phyloP scores from a whole-genome alignment of 2,888 invertebrate genomes.

The Troglohyphantes excavatus region DNA sequence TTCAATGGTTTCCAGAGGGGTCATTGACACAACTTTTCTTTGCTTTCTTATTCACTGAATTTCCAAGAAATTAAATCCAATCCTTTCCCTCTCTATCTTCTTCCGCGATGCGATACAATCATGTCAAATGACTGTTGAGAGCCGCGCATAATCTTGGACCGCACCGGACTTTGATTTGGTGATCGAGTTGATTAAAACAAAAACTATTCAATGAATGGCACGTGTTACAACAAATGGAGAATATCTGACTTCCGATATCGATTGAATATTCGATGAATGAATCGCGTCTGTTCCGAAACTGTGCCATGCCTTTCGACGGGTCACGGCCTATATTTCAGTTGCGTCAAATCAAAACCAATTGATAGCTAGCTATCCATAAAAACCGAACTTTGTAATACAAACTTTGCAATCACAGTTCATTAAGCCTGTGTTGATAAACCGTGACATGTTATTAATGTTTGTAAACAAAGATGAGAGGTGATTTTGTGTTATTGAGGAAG shows the following conservation, averaged over 20 bases:
- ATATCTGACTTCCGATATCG: not conserved
- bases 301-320: not conserved
- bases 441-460: not conserved
- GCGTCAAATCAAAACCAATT: not conserved
- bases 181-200: conserved; percentile 1
- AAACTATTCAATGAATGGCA: conserved; percentile 20
- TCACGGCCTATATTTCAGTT: not conserved
- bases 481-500: no score
- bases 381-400: not conserved
- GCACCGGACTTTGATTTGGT: conserved; percentile 12
- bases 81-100: conserved; percentile 9
- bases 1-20: not conserved
- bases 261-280: not conserved
- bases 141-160: not conserved
- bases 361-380: not conserved
- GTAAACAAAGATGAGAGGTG: no score
- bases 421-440: conserved; percentile 31
- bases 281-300: not conserved
- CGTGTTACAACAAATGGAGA: conserved; percentile 1
- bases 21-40: not conserved
- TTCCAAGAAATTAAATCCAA: not conserved
- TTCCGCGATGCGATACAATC: conserved; percentile 4
- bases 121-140: not conserved
- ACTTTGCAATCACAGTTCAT: conserved; percentile 16
- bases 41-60: not conserved